phyloP scores from a whole-genome alignment of 53 echinoderm and acorn worm species.

The Holothuria scabra region DNA sequence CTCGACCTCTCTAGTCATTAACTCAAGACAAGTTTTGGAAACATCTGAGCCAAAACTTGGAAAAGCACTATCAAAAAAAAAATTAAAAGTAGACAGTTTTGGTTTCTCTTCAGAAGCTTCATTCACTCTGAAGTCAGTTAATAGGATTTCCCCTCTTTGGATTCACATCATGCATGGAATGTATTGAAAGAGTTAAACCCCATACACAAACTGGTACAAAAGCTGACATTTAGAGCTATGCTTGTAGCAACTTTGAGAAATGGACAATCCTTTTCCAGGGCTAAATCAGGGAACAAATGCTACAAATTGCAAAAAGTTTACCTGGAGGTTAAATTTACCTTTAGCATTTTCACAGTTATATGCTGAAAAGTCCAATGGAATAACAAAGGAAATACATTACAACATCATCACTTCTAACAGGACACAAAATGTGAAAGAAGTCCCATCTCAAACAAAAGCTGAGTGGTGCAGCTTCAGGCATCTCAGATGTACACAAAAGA shows the following conservation, averaged over 20 bases:
- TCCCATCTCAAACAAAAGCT: too few species aligned
- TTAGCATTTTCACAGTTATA: too few species aligned
- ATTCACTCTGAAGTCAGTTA: not conserved
- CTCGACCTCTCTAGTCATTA: too few species aligned
- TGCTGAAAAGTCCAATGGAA: too few species aligned
- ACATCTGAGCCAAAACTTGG: not conserved
- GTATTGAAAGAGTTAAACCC: not conserved
- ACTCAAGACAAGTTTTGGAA: too few species aligned
- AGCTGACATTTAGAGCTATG: not conserved
- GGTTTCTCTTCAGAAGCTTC: too few species aligned
- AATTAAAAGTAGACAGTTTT: too few species aligned
- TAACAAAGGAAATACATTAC: too few species aligned
- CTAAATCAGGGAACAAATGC: not conserved
- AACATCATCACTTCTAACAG: too few species aligned
- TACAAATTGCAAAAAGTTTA: conserved; percentile 5
- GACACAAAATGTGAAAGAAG: too few species aligned
- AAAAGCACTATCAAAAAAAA: not conserved
- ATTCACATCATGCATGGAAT: not conserved
- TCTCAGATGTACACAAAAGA: too few species aligned
- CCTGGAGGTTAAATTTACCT: not conserved
- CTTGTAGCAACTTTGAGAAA: not conserved
- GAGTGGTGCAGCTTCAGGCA: too few species aligned
- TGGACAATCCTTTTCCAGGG: not conserved
- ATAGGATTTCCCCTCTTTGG: conserved; percentile 9
- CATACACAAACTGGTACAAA: not conserved